These are phyloP conservation scores for Clanis bilineata DNA, from an alignment of 2,888 invertebrate genomes.

Conservation along the genomic window DNA sequence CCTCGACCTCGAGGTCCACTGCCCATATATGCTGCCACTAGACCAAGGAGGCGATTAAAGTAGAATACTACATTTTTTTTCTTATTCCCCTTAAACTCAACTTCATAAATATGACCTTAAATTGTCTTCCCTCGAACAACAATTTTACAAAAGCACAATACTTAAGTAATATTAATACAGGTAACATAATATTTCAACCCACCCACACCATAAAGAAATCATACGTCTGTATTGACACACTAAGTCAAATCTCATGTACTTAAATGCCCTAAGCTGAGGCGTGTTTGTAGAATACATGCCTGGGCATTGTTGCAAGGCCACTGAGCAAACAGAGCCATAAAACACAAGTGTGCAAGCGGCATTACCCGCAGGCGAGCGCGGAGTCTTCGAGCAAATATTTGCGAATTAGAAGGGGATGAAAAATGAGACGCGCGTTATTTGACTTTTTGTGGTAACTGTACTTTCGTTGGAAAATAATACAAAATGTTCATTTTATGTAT, in stretches of 20 bases:
- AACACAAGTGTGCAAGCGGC: constrained; percentile 3
- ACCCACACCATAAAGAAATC: constrained; percentile 4
- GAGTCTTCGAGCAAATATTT: constrained; percentile 9
- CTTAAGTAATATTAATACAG: neutral
- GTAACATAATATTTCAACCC: neutral
- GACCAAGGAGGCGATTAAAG: too few species aligned
- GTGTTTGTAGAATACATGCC: constrained; percentile 61
- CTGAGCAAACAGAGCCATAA: constrained; percentile 49
- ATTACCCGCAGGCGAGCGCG: neutral
- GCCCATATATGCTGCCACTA: too few species aligned
- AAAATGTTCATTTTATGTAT: neutral
- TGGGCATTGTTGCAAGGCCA: constrained; percentile 58
- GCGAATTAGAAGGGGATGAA: constrained; percentile 17
- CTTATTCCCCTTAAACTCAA: too few species aligned
- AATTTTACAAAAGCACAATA: too few species aligned
- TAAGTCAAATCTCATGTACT: constrained; percentile 36
- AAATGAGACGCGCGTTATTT: neutral
- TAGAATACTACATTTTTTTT: too few species aligned
- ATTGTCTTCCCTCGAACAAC: too few species aligned
- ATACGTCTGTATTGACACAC: neutral
- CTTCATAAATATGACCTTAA: too few species aligned
- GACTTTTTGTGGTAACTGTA: neutral
- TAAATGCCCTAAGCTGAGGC: constrained; percentile 35
- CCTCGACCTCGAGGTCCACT: too few species aligned
- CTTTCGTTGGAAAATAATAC: neutral